Conservation (phyloP, 2,888 invertebrate species). For the Lepidochitona cinerea region DNA sequence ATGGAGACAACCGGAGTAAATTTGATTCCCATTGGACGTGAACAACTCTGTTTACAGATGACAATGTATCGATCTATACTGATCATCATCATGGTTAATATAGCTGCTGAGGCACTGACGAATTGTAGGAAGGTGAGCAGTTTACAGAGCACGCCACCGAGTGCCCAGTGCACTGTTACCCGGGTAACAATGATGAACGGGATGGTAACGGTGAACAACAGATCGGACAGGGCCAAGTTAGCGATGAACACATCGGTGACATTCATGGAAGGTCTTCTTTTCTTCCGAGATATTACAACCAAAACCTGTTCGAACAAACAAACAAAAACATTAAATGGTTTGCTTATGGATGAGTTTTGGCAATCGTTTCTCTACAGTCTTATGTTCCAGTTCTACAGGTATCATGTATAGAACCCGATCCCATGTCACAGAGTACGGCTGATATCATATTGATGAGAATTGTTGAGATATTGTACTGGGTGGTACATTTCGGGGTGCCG, state of each 20-base stretch:
- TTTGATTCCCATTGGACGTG: slow-evolving; percentile 25
- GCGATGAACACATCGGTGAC: slow-evolving; percentile 39
- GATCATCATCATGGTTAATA: slow-evolving; percentile 44
- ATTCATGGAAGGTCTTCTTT: slow-evolving; percentile 24
- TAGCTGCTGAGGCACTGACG: slow-evolving; percentile 38
- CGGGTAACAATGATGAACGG: slow-evolving; percentile 38
- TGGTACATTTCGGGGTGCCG: too few species aligned
- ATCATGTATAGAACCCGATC: too few species aligned
- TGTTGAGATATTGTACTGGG: too few species aligned
- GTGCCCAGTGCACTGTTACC: slow-evolving; percentile 38
- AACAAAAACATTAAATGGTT: too few species aligned
- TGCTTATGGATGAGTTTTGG: too few species aligned
- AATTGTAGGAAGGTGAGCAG: slow-evolving; percentile 42
- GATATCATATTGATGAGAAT: too few species aligned
- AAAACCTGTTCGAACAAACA: too few species aligned
- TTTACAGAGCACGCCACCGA: slow-evolving; percentile 39
- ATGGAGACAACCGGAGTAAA: slow-evolving; percentile 21
- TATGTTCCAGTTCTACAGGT: too few species aligned
- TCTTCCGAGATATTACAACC: slow-evolving; percentile 31
- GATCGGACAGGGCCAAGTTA: slow-evolving; percentile 40
- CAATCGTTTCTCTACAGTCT: too few species aligned
- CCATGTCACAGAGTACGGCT: too few species aligned
- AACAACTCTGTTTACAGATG: slow-evolving; percentile 24
- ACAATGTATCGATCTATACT: slow-evolving; percentile 40
- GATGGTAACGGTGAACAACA: slow-evolving; percentile 36